These are phyloP conservation scores for Corythaixoides concolor DNA, from an alignment of 2,113 vertebrate genomes.

Conservation along the genomic window DNA sequence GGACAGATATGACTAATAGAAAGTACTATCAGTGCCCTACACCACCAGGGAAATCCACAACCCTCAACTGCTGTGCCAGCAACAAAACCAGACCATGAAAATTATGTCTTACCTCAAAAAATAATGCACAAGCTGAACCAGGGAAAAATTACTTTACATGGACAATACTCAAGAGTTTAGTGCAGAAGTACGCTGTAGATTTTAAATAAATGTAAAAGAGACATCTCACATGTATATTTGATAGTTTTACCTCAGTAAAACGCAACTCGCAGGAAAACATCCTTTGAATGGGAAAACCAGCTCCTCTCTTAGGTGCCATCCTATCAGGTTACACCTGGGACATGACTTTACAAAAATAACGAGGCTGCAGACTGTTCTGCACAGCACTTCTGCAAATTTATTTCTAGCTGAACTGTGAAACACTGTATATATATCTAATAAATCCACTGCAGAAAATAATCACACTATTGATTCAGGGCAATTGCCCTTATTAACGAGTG, in stretches of 20 bases:
- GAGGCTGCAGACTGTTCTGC: background rate
- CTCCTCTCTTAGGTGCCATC: background rate
- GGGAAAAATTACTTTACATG: background rate
- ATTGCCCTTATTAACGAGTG: background rate
- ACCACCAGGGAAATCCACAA: background rate
- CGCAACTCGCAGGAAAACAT: background rate
- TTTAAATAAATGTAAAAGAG: background rate
- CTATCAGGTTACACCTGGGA: background rate
- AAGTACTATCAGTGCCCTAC: background rate
- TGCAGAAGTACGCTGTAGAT: background rate
- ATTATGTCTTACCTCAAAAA: background rate
- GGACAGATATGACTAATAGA: background rate
- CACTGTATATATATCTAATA: background rate
- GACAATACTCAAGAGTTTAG: background rate
- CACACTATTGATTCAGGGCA: background rate
- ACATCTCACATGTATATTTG: background rate
- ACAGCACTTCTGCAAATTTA: background rate
- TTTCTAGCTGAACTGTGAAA: conserved; percentile 6
- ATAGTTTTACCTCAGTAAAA: background rate
- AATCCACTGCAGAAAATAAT: conserved; percentile 17
- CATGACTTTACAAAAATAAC: background rate
- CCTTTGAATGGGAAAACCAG: background rate
- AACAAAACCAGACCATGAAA: background rate
- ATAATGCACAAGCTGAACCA: background rate
- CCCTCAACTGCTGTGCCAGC: background rate